Base-by-base conservation (phyloP, 2,888 invertebrate species). In the Yponomeuta evonymella region DNA sequence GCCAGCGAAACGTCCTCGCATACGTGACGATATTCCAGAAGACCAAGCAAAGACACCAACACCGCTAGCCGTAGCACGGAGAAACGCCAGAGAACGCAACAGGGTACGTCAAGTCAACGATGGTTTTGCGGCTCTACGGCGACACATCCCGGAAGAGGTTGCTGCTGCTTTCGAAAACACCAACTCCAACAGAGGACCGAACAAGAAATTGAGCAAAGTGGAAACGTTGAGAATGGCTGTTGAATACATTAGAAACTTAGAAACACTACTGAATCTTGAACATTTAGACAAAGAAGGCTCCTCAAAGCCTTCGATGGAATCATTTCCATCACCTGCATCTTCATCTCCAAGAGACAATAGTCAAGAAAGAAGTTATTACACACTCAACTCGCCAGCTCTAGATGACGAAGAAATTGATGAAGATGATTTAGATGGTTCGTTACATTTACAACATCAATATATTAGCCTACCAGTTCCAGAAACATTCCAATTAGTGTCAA, bases 41-140 rank as follows among this genome's bases (percentile, higher is more conserved):
- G 94, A 84, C 75, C 84, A 79, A 71, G 85, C 88, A 72, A 89
- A 90, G 9, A 86, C 95, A 72, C 95, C 96, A 3, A 95, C 95
- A 70, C 96, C 96, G 0, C 94, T 96, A 33, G 96, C 97, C 0
- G 97, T 97, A 9, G 97, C 97, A 0, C 93, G 98, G 67, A 92
- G 98, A 80, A 98, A 98, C 90, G 98, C 98, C 73, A 94, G 98
- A 70, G 98, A 98, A 93, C 92, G 98, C 30, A 98, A 98, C 87
- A 94, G 98, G 73, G 98, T 98, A 11, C 97, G 97, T 77, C 97
- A 97, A 93, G 97, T 97, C 43, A 97, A 97, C 88, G 96, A 97
- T 79, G 98, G 97, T 29, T 98, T 97, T 83, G 96, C 97, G 0
- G 96, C 96, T n/a, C 88, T 98, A 1, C 93, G 97, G 30, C 96